Evolutionary conservation across 2,797 vertebrate species (phyloP), one percentile per base, ranked within the genome.

Genomic region (Simalia tracyae): DNA sequence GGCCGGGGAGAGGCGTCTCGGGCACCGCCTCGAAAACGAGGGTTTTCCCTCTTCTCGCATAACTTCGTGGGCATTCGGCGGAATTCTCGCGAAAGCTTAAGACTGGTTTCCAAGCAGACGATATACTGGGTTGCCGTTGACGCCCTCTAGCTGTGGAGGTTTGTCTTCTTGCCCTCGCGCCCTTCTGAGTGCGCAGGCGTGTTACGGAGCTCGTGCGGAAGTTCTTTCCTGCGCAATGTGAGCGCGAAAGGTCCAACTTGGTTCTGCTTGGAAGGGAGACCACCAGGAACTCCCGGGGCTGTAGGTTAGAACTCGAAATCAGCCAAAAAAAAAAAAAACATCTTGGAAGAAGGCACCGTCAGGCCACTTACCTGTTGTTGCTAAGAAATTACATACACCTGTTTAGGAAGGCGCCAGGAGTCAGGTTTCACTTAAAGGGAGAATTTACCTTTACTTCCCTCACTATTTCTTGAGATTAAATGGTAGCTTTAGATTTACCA

Each of bases 81-180:
- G 28, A 89, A 72, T 2, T 92, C 88, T 68, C 84, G 56, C 26
- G 81, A 24, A 31, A 50, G 2, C 15, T n/a, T 86, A 4, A 11
- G 19, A 1, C n/a, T 42, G 26, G 3, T 5, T 14, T 31, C 19
- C 26, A 90, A 10, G 12, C 1, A 17, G 63, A 28, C 26, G 9
- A 4, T 3, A n/a, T 8, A 8, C 57, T 11, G 28, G 10, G 10
- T 17, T 64, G 26, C 17, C 17, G 31, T 24, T 0, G 1, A 5
- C 5, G 8, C 63, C 2, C 11, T 22, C 31, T 26, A 1, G 6
- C 7, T 11, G 2, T 6, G 50, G 56, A 7, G 24, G 31, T 6
- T 24, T 22, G 59, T 12, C 1, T 15, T 36, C 4, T 15, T 2
- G 10, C 12, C 2, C n/a, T 6, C 8, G 11, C 0, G 28, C 24